Percentiles rank a stretch among this genome's conserved stretches.
phyloP scores from a whole-genome alignment of 2,797 vertebrate genomes.

The Philypnodon macrostomus region DNA sequence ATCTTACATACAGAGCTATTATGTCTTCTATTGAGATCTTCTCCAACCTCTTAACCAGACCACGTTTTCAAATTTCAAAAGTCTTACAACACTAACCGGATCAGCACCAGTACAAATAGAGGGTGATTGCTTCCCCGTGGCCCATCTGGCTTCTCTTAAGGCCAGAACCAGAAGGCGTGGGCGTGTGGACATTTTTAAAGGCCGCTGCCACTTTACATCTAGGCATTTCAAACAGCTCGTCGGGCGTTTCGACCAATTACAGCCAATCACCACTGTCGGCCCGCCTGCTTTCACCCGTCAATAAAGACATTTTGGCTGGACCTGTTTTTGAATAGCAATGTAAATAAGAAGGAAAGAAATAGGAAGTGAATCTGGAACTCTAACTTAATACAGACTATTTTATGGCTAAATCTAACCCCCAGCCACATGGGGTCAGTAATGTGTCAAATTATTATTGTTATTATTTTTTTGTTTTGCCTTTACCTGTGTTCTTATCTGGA shows the following conservation, averaged over 20 bases:
- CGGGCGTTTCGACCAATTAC: conserved; percentile 69
- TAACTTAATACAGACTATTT: no score
- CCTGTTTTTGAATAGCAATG: neutral
- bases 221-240: conserved; percentile 70
- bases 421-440: no score
- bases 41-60: conserved; percentile 1
- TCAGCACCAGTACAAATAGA: conserved; percentile 81
- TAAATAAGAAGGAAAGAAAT: no score
- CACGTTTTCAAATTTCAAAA: no score
- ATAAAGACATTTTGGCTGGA: conserved; percentile 76
- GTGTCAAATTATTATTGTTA: no score
- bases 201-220: conserved; percentile 73
- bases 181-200: conserved; percentile 53
- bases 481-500: no score
- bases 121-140: conserved; percentile 77
- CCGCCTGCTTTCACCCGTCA: conserved; percentile 71
- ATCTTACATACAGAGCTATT: no score
- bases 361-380: no score
- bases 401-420: no score
- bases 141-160: conserved; percentile 81
- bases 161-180: conserved; percentile 48
- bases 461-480: no score
- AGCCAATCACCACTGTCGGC: conserved; percentile 70
- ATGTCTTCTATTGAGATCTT: conserved; percentile 12
- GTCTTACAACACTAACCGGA: conserved; percentile 78